Evolutionary conservation across 1,140 invertebrate genomes (phyloP).

Genomic region (Riptortus pedestris): DNA sequence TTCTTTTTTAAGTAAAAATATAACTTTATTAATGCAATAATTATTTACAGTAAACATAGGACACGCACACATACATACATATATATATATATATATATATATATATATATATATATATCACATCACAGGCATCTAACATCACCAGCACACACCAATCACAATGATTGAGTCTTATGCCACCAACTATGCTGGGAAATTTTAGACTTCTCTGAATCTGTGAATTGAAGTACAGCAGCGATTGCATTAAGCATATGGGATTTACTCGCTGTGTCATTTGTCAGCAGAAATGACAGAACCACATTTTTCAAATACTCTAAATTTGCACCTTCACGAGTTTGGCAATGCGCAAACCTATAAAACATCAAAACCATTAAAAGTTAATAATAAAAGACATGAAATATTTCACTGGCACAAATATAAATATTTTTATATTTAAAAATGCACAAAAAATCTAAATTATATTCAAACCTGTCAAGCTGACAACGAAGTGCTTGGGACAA

Average conservation of each 20-base stretch:
- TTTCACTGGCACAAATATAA: no score
- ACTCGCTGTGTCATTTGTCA: slow-evolving; percentile 54
- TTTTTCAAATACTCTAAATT: slow-evolving; percentile 87
- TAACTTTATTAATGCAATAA: no score
- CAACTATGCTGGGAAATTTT: slow-evolving; percentile 36
- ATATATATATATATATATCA: no score
- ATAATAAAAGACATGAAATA: background rate
- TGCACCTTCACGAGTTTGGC: slow-evolving; percentile 67
- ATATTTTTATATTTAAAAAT: no score
- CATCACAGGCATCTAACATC: no score
- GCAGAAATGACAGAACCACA: slow-evolving; percentile 71
- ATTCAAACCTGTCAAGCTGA: slow-evolving; percentile 51
- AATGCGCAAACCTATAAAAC: slow-evolving; percentile 54
- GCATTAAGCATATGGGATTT: slow-evolving; percentile 78
- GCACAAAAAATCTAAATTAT: no score
- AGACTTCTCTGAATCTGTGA: slow-evolving; percentile 57
- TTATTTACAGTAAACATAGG: no score
- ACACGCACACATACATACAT: no score
- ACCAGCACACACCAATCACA: no score
- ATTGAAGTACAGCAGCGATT: slow-evolving; percentile 72
- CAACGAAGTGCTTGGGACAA: slow-evolving; percentile 39
- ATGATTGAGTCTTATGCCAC: slow-evolving; percentile 24
- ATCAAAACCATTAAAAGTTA: slow-evolving; percentile 5
- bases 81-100: no score
- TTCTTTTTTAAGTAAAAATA: no score